Base-by-base conservation (phyloP, 2,888 invertebrate genomes). In the Sphinx pinastri region DNA sequence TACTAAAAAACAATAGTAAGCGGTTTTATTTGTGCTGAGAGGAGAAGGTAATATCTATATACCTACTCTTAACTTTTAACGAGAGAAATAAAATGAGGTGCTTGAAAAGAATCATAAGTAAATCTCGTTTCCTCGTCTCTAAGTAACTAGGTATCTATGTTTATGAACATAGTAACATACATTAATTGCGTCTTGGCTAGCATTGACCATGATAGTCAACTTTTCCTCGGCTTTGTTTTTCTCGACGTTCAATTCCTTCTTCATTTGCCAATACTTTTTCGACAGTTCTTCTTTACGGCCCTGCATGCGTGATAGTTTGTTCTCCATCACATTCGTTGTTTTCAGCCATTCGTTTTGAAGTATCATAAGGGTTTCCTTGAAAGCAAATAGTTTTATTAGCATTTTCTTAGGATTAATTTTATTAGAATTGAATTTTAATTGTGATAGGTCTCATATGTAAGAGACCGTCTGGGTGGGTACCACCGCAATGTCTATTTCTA, bases 181-280 rank as follows among this genome's bases (percentile, higher is more conserved):
- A 87, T 94, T 90, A 57, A 95, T 94, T 67, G 94, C 89, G 70
- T 94, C 91, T 76, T 95, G 95, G 76, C 96, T 96, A 54, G 92
- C 87, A 63, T 96, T 95, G 12, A 96, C 96, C 83, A 97, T 89
- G 31, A 92, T 75, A 31, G 94, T 95, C 49, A 97, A 86, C 73
- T 95, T 94, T 25, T 93, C 86, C 45, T 93, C 90, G 71, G 95
- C 95, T 10, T 86, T 82, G 8, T 85, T 88, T 71, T 93, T 89
- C 70, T 94, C 93, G 0, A 84, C 74, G 71, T 95, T 95, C 8
- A 95, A 90, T n/a, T 93, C 91, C 16, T 79, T 87, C 76, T 96
- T 96, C 80, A 95, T 87, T 79, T 88, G 92, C 75, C 89, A 88
- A 73, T 94, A 91, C 19, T 90, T 90, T n/a, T 84, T 85, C 0